Base-by-base conservation (phyloP, 2,113 vertebrate species). In the Micronycteris hirsuta region DNA sequence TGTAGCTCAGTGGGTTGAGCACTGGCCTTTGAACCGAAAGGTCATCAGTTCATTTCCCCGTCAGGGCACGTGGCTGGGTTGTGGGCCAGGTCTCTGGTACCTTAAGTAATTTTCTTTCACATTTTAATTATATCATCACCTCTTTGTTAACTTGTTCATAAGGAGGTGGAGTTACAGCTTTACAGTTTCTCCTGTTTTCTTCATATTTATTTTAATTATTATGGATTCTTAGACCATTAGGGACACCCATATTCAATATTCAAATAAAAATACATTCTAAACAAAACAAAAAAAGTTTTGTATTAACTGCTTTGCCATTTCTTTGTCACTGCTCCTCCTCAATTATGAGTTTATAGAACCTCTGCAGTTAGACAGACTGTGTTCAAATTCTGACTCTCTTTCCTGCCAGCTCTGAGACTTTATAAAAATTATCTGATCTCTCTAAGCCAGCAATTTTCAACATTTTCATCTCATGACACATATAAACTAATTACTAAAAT, bases 41-140 rank as follows among this genome's bases (percentile, higher is more conserved):
- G 56, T 58, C 56, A 47, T 22, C 22, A 58, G 56, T 58, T 58
- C 56, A 58, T 24, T 58, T 58, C 56, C 56, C 56, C 24, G 56
- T 58, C 56, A 58, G 56, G 56, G 22, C 56, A 58, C 54, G 22
- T 58, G 56, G 8, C 56, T 58, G 56, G 20, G 56, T 58, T 58
- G 56, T 58, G 56, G 56, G 56, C 56, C 56, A 58, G 56, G 56
- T 58, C 56, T 22, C 56, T 56, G 54, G 54, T 56, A 43, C 56
- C 58, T 88, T 91, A 85, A 76, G 19, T n/a, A 84, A 68, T 36
- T 84, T 85, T 81, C n/a, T 93, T 86, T 92, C 91, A 92, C 17
- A 84, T 92, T 91, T 86, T 96, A 80, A 76, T 65, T 28, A 78
- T 78, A 31, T 45, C 12, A 28, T 91, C 41, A 41, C 41, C 26